These are phyloP conservation scores for Drosophila yooni DNA, from an alignment of 2,888 invertebrate species.

Conservation along the genomic window DNA sequence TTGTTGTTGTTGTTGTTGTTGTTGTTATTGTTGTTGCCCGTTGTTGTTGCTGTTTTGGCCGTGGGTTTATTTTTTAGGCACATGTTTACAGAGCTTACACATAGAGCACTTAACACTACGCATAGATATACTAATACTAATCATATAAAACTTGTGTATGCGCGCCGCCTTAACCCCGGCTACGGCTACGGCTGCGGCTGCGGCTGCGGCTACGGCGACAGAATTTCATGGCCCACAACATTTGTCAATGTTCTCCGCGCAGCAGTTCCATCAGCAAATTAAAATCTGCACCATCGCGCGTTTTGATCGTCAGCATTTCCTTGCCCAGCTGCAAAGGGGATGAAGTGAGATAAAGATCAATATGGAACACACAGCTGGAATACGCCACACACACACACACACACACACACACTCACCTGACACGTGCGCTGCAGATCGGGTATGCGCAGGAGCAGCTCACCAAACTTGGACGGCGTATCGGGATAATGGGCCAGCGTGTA, in stretches of 20 bases:
- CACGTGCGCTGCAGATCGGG: slow-evolving; percentile 98
- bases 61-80: slow-evolving; percentile 73
- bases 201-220: slow-evolving; percentile 26
- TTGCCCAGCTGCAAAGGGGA: slow-evolving; percentile 91
- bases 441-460: slow-evolving; percentile 95
- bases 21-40: slow-evolving; percentile 22
- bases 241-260: slow-evolving; percentile 93
- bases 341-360: neutral
- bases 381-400: slow-evolving; percentile 87
- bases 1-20: slow-evolving; percentile 15
- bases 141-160: slow-evolving; percentile 63
- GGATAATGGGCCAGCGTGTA: slow-evolving; percentile 96
- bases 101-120: slow-evolving; percentile 64
- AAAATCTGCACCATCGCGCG: slow-evolving; percentile 96
- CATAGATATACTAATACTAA: slow-evolving; percentile 76
- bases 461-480: slow-evolving; percentile 97
- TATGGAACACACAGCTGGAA: rapidly evolving
- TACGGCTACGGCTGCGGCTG: slow-evolving; percentile 18
- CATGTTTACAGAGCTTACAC: slow-evolving; percentile 80
- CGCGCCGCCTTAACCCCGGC: slow-evolving; percentile 28
- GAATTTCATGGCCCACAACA: slow-evolving; percentile 52
- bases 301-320: slow-evolving; percentile 94
- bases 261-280: slow-evolving; percentile 98
- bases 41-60: slow-evolving; percentile 45
- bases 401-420: slow-evolving; percentile 87